Conservation (phyloP, 2,797 vertebrate species). For the Pseudotriccus pelzelni region DNA sequence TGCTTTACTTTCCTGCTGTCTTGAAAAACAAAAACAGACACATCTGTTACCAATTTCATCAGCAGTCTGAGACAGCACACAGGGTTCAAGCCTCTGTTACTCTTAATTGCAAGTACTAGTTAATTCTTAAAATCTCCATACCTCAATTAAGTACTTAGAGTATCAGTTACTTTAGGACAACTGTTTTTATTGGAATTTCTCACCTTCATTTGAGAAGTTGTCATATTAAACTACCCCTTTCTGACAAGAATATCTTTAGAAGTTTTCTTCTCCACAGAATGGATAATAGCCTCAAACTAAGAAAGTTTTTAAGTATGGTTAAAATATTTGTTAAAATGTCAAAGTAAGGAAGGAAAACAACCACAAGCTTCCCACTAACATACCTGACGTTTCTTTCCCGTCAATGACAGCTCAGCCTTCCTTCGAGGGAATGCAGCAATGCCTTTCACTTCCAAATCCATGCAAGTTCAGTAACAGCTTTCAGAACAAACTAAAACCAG, state of each 20-base stretch:
- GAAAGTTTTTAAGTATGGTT: background rate
- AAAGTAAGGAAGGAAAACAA: background rate
- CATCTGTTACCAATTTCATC: background rate
- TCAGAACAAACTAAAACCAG: background rate
- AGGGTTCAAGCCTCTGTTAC: background rate
- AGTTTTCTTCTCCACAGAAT: background rate
- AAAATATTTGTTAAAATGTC: background rate
- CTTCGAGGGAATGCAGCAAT: slow-evolving; percentile 44
- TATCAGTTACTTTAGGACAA: background rate
- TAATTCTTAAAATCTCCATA: background rate
- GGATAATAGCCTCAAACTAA: background rate
- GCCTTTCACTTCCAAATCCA: slow-evolving; percentile 77
- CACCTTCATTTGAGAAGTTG: background rate
- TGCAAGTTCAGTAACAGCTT: slow-evolving; percentile 9
- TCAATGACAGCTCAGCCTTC: background rate
- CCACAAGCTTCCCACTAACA: background rate
- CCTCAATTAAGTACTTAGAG: background rate
- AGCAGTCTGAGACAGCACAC: background rate
- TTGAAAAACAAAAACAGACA: background rate
- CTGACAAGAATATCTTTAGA: background rate
- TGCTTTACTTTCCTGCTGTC: background rate
- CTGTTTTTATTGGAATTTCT: background rate
- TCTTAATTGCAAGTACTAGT: background rate
- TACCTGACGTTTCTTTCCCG: slow-evolving; percentile 60
- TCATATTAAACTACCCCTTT: background rate